These are phyloP conservation scores for Tragelaphus buxtoni DNA, from an alignment of 2,113 vertebrate species.

Conservation along the genomic window DNA sequence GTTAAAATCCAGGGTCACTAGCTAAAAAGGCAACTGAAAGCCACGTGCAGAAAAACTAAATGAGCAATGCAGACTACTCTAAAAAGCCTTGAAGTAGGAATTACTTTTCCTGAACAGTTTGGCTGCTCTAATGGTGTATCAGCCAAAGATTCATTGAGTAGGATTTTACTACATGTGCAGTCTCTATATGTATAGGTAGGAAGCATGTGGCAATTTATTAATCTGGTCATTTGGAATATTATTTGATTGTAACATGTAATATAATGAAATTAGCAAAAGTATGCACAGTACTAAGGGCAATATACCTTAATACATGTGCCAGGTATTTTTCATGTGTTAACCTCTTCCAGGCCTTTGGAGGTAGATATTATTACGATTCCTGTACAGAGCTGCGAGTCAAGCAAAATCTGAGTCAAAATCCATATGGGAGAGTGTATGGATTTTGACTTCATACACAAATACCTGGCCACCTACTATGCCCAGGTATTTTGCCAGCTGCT, in stretches of 20 bases:
- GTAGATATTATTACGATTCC: neutral
- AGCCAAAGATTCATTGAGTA: neutral
- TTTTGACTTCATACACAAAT: too few species aligned
- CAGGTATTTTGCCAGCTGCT: neutral
- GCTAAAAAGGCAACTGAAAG: slow-evolving; percentile 58
- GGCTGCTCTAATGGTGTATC: neutral
- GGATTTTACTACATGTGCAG: neutral
- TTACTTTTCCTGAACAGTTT: slow-evolving; percentile 25
- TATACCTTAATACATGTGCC: neutral
- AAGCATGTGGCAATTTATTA: neutral
- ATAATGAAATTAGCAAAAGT: slow-evolving; percentile 27
- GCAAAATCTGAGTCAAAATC: neutral
- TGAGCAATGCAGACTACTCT: slow-evolving; percentile 16
- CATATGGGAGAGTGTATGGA: neutral
- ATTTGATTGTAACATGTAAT: slow-evolving; percentile 15
- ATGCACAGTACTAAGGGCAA: neutral
- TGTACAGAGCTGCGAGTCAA: neutral
- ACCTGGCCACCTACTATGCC: neutral
- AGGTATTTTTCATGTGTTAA: neutral
- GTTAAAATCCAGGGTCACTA: slow-evolving; percentile 64
- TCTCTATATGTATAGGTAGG: neutral
- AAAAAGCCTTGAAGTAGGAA: slow-evolving; percentile 28
- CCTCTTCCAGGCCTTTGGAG: neutral
- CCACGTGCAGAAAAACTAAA: slow-evolving; percentile 35
- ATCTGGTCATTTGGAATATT: neutral